Evolutionary conservation across 2,113 vertebrate species (phyloP).

Genomic region (Gadus macrocephalus): DNA sequence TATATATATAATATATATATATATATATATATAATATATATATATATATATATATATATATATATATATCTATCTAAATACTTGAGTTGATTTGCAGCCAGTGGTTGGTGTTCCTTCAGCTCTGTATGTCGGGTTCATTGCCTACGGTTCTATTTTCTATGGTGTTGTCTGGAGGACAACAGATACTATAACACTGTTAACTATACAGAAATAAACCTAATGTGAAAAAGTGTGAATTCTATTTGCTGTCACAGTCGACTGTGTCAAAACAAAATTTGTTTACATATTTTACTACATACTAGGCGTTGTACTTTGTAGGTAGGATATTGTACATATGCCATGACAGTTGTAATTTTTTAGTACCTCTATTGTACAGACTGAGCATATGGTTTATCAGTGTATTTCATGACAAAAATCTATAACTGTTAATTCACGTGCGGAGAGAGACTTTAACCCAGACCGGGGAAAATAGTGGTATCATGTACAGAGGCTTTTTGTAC

Average conservation of each 20-base stretch:
- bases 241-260: slow-evolving; percentile 93
- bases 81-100: slow-evolving; percentile 53
- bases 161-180: slow-evolving; percentile 78
- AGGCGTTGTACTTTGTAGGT: slow-evolving; percentile 93
- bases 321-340: slow-evolving; percentile 88
- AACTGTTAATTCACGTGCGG: slow-evolving; percentile 64
- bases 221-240: slow-evolving; percentile 90
- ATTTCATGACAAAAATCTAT: slow-evolving; percentile 68
- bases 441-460: slow-evolving; percentile 68
- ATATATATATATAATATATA: no score
- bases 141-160: slow-evolving; percentile 72
- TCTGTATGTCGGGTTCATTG: slow-evolving; percentile 69
- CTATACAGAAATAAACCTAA: slow-evolving; percentile 86
- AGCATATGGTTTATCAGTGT: slow-evolving; percentile 73
- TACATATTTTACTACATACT: slow-evolving; percentile 99
- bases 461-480: slow-evolving; percentile 69
- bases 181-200: slow-evolving; percentile 84
- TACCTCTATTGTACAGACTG: slow-evolving; percentile 86
- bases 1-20: slow-evolving; percentile 13
- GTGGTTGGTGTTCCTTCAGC: slow-evolving; percentile 65
- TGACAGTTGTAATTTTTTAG: slow-evolving; percentile 80
- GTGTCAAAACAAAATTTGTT: slow-evolving; percentile 92
- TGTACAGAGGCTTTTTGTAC: slow-evolving; percentile 77
- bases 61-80: slow-evolving; percentile 27
- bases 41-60: no score